Conservation (phyloP, 2,888 invertebrate species). For the Chamaedrilus cognettii region DNA sequence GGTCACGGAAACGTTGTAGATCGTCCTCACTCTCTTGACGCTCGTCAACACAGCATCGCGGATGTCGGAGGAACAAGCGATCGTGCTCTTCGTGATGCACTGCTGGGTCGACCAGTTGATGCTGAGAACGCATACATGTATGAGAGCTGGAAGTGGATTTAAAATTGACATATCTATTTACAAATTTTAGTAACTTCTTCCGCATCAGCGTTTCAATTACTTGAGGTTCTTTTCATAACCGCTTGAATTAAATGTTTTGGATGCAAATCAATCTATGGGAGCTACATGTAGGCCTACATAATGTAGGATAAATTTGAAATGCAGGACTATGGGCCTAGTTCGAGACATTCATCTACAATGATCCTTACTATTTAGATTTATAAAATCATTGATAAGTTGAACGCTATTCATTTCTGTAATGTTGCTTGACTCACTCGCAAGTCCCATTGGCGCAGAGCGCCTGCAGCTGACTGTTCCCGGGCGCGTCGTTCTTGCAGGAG, state of each 20-base stretch:
- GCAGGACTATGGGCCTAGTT: background rate
- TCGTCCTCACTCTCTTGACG: background rate
- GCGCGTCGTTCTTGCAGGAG: background rate
- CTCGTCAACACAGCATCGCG: background rate
- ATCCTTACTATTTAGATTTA: too few relatives aligned
- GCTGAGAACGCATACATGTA: background rate
- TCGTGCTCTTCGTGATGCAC: background rate
- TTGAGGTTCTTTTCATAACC: too few relatives aligned
- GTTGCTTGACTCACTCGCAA: slow-evolving; percentile 2
- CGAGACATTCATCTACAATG: too few relatives aligned
- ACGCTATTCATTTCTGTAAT: too few relatives aligned
- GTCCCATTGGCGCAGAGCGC: background rate
- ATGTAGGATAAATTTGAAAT: background rate
- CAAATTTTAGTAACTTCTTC: too few relatives aligned
- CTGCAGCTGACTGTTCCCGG: background rate
- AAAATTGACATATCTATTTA: too few relatives aligned
- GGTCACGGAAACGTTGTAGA: background rate
- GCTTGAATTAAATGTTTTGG: too few relatives aligned
- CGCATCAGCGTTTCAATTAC: too few relatives aligned
- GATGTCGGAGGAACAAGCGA: background rate
- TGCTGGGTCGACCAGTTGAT: slow-evolving; percentile 5
- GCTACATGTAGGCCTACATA: too few relatives aligned
- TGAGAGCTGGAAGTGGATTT: too few relatives aligned
- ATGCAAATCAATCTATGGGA: too few relatives aligned
- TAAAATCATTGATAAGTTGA: too few relatives aligned